These are phyloP conservation scores for Poecilobothrus nobilitatus DNA, from an alignment of 2,888 invertebrate species.

Conservation along the genomic window DNA sequence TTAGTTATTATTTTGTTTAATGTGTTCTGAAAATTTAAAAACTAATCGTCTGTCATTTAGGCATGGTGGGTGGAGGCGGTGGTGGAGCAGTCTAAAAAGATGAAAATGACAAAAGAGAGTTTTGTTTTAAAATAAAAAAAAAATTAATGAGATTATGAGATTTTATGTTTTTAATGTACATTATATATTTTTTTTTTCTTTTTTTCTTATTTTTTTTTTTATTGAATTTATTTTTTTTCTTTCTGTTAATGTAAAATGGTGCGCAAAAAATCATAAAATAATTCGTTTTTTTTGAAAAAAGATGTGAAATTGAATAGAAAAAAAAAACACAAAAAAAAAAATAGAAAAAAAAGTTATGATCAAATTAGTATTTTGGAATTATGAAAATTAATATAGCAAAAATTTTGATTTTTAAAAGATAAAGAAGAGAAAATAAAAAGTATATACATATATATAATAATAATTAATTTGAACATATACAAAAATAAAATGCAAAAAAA, in stretches of 20 bases:
- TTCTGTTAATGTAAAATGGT: conserved; percentile 5
- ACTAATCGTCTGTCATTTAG: conserved; percentile 45
- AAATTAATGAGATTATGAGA: conserved; percentile 2
- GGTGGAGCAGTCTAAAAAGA: conserved; percentile 30
- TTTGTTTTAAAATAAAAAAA: conserved; percentile 4
- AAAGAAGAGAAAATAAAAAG: too few species aligned
- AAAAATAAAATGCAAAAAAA: too few species aligned
- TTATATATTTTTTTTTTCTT: background rate
- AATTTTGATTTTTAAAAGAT: too few species aligned
- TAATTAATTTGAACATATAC: too few species aligned
- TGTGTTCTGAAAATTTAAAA: conserved; percentile 35
- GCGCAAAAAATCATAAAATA: background rate
- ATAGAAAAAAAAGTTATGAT: background rate
- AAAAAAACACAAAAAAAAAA: background rate
- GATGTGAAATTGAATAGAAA: background rate
- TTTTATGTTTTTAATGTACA: background rate
- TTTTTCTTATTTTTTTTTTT: background rate
- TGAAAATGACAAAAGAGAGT: conserved; percentile 2
- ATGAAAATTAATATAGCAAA: too few species aligned
- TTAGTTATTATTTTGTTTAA: conserved; percentile 19
- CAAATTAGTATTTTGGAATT: background rate
- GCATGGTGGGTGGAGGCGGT: conserved; percentile 37
- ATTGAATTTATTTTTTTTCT: background rate
- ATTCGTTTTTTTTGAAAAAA: background rate
- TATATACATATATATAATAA: too few species aligned